These are phyloP conservation scores for Lissocephala sabroskyi DNA, from an alignment of 2,888 invertebrate genomes.

Conservation along the genomic window DNA sequence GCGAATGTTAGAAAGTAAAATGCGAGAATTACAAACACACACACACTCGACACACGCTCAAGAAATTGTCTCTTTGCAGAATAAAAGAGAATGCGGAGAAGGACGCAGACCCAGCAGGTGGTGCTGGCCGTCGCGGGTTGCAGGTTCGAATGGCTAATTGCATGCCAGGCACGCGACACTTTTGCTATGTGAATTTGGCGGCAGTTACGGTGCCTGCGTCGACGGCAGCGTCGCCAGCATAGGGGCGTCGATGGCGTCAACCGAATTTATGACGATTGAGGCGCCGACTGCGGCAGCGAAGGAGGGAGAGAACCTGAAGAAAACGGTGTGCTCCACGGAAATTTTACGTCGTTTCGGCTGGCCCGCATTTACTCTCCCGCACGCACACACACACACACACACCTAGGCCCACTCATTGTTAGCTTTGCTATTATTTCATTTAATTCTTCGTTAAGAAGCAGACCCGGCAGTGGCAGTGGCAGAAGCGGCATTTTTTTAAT, in stretches of 20 bases:
- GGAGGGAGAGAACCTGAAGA: neutral
- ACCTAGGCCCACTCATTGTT: conserved; percentile 1
- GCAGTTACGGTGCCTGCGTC: neutral
- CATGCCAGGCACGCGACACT: conserved; percentile 41
- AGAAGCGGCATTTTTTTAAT: conserved; percentile 22
- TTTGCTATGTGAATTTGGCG: conserved; percentile 18
- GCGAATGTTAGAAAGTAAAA: conserved; percentile 14
- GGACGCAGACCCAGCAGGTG: conserved; percentile 9
- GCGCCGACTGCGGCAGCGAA: neutral
- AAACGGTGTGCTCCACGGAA: conserved; percentile 2
- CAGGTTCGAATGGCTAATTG: conserved; percentile 33
- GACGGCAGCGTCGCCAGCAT: neutral
- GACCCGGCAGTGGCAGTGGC: conserved; percentile 3
- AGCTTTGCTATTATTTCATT: conserved; percentile 43
- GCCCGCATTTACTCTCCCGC: conserved; percentile 11
- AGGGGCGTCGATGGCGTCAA: conserved; percentile 1
- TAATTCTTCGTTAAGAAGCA: conserved; percentile 20
- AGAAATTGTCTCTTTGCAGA: neutral
- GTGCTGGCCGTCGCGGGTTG: conserved; percentile 18
- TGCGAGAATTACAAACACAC: neutral
- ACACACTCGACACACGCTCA: neutral
- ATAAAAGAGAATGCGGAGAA: conserved; percentile 20
- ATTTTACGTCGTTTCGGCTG: neutral
- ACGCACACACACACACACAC: conserved; percentile 12
- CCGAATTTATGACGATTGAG: too few relatives aligned